phyloP scores from a whole-genome alignment of 2,113 vertebrate species.

The Prionailurus bengalensis region DNA sequence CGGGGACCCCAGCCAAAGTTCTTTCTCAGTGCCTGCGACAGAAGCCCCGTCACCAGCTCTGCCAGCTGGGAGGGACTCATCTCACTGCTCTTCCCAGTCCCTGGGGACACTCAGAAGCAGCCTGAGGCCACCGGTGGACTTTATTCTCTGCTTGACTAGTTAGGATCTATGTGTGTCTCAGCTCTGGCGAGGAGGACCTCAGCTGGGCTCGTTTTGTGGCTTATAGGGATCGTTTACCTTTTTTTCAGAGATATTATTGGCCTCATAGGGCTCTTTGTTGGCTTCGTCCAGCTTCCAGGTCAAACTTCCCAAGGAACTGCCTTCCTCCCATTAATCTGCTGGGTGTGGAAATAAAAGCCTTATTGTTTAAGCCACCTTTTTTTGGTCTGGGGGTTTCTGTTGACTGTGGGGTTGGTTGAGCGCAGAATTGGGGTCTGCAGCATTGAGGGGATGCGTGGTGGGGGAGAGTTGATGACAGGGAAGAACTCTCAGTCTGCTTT shows the following conservation, averaged over 20 bases:
- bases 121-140: neutral
- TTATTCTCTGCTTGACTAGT: neutral
- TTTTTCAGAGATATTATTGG: neutral
- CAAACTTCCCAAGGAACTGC: neutral
- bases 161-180: too few relatives aligned
- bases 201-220: neutral
- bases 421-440: neutral
- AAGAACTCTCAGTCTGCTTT: too few relatives aligned
- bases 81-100: neutral
- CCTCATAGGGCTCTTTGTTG: neutral
- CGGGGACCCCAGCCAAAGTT: neutral
- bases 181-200: neutral
- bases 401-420: neutral
- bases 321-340: neutral
- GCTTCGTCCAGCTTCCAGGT: neutral
- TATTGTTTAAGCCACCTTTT: neutral
- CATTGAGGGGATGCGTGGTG: too few relatives aligned
- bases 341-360: neutral
- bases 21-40: neutral
- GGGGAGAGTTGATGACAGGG: neutral
- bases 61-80: neutral
- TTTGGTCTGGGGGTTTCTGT: neutral
- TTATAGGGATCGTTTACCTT: neutral
- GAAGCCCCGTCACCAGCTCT: neutral
- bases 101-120: neutral